Percentiles rank a stretch among this genome's conserved stretches.
phyloP scores from a whole-genome alignment of 2,888 invertebrate genomes.

The Heteromyza rotundicornis region DNA sequence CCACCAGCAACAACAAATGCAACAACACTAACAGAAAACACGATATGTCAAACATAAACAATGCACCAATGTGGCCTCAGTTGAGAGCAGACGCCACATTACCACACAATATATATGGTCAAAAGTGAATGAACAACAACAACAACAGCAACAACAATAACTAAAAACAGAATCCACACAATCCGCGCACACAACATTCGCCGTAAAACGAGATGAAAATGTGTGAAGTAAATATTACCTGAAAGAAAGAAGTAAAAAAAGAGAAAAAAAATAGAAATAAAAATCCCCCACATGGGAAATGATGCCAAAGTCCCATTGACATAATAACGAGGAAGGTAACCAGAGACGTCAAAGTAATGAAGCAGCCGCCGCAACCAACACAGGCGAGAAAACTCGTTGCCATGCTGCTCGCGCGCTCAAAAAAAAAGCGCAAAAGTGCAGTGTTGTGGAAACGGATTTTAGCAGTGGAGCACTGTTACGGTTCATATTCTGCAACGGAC shows the following conservation, averaged over 20 bases:
- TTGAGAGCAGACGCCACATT: slow-evolving; percentile 26
- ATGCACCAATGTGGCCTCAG: slow-evolving; percentile 22
- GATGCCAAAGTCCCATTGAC: slow-evolving; percentile 54
- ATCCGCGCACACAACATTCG: not conserved
- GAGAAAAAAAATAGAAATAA: not conserved
- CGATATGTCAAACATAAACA: slow-evolving; percentile 15
- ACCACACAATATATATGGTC: slow-evolving; percentile 16
- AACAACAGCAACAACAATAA: slow-evolving; percentile 6
- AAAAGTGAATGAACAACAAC: not conserved
- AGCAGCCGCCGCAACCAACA: not conserved
- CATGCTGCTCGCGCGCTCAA: not conserved
- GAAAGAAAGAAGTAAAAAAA: not conserved
- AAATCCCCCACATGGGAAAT: slow-evolving; percentile 4
- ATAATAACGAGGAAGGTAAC: slow-evolving; percentile 61
- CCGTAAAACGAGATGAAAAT: slow-evolving; percentile 8
- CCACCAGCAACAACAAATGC: not conserved
- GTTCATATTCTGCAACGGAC: not conserved
- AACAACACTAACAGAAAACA: not conserved
- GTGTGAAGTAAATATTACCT: too few species aligned
- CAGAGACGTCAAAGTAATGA: slow-evolving; percentile 34
- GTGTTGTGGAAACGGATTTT: not conserved
- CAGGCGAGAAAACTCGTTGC: slow-evolving; percentile 1
- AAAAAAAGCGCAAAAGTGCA: too few species aligned
- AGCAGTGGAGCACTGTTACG: not conserved
- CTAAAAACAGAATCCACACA: too few species aligned